A percentile compares a stretch with the other conserved stretches of the same genome.
Conservation (phyloP, 2,888 invertebrate genomes). For the Opisthograptis luteolata region DNA sequence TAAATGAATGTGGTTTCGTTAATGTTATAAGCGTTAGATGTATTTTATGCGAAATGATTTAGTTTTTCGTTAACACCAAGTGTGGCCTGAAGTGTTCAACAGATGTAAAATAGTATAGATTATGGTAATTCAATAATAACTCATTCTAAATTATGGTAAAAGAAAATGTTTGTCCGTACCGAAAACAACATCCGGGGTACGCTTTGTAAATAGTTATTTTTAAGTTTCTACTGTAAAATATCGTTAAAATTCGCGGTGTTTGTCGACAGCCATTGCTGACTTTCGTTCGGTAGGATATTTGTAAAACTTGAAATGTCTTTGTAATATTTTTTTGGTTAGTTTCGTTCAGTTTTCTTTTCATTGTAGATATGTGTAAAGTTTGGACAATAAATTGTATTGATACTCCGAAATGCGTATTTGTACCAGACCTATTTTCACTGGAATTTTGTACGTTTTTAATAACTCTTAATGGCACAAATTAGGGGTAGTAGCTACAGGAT, state of each 20-base stretch:
- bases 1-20: not conserved
- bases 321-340: constrained; percentile 40
- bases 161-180: constrained; percentile 47
- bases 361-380: constrained; percentile 78
- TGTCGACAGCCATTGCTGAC: constrained; percentile 39
- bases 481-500: no score
- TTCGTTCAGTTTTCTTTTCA: constrained; percentile 52
- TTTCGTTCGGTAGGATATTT: constrained; percentile 32
- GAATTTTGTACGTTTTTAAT: constrained; percentile 7
- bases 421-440: constrained; percentile 37
- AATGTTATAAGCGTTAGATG: constrained; percentile 5
- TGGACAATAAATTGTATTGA: constrained; percentile 76
- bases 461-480: no score
- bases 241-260: constrained; percentile 56
- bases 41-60: constrained; percentile 11
- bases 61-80: constrained; percentile 35
- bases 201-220: constrained; percentile 79
- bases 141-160: constrained; percentile 24
- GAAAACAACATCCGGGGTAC: constrained; percentile 55
- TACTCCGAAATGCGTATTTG: constrained; percentile 45
- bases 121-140: constrained; percentile 38
- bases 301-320: constrained; percentile 38
- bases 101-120: constrained; percentile 39
- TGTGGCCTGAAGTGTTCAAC: constrained; percentile 76
- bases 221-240: constrained; percentile 79